Base-by-base conservation (phyloP, 2,113 vertebrate genomes). In the Picathartes gymnocephalus region DNA sequence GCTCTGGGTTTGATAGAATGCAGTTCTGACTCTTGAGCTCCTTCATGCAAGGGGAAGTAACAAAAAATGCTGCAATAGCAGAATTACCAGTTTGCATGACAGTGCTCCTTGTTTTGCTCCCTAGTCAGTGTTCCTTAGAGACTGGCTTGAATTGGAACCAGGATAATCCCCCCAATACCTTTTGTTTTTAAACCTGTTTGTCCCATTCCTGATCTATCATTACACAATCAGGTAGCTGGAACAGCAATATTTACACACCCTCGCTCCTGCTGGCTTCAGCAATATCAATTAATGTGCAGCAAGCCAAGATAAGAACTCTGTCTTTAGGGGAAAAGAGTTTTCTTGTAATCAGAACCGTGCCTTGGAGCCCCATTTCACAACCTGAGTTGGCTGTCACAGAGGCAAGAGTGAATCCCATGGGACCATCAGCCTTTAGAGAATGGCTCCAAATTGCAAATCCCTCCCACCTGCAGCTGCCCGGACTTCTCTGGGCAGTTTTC, bases 371-470 rank as follows among this genome's bases (percentile, higher is more conserved):
- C 48, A 2, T 65, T 72, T 53, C 68, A 83, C 56, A 56, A 2
- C 33, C 24, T 3, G 20, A 37, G 33, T 3, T 27, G n/a, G 48
- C 19, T 72, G 35, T 7, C 50, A 22, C 28, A n/a, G 66, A 35
- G 25, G 15, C 47, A 28, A 72, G 14, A 60, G 6, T 17, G 48
- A 90, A 50, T 0, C 13, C 57, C 4, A 1, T 0, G 0, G 25
- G 62, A 40, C 37, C 13, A 42, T 5, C 13, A 37, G 20, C 28
- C 54, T 18, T 28, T 6, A 57, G 10, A 39, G 47, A 81, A 73
- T 0, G 15, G 45, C 18, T 47, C 69, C 31, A 61, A 14, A 50
- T 2, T 20, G 30, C 6, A 9, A 54, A 79, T 39, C n/a, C 45
- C 35, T 64, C 31, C 58, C 33, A 31, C 7, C 18, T 50, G 13